Base-by-base conservation (phyloP, 2,888 invertebrate species). In the Sinotaia quadrata region DNA sequence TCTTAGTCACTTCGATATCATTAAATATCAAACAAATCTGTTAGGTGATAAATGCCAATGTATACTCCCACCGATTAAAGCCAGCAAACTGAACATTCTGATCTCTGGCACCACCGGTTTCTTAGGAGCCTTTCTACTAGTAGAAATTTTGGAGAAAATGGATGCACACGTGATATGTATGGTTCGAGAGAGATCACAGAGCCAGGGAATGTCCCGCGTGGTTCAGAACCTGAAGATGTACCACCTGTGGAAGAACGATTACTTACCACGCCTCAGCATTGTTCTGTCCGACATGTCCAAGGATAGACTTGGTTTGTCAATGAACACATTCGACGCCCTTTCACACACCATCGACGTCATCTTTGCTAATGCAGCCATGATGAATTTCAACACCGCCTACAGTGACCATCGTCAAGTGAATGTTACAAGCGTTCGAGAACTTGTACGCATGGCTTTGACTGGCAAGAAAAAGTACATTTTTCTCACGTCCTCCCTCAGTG, bases 71-170 rank as follows among this genome's bases (percentile, higher is more conserved):
- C 31, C 33, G 5, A 24, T 18, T 4, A 24, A 18, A 27, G 5
- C 52, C 7, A 18, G 18, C 7, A 27, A 15, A 29, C 29, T 67
- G 61, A 78, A 79, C 66, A 74, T 79, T n/a, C 54, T 79, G 24
- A 65, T 81, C 31, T 79, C 81, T 24, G 81, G 81, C 0, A 78
- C 76, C 2, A 81, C 81, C 12, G 81, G 81, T 2, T 81, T 81
- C 51, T 73, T 81, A 7, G 81, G 81, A 8, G 81, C 79, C 1
- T 78, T 77, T 51, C 68, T 81, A 8, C 63, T 81, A 4, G 67
- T 72, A 4, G 78, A 81, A 58, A 67, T 79, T 24, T 65, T 81
- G 33, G 78, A 79, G 59, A 74, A 81, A 49, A 76, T 75, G 12
- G 73, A 74, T 51, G 73, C 77, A 21, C 75, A 78, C 49, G 68